Evolutionary conservation across 2,888 invertebrate genomes (phyloP).

Genomic region (Nomada lathburiana): DNA sequence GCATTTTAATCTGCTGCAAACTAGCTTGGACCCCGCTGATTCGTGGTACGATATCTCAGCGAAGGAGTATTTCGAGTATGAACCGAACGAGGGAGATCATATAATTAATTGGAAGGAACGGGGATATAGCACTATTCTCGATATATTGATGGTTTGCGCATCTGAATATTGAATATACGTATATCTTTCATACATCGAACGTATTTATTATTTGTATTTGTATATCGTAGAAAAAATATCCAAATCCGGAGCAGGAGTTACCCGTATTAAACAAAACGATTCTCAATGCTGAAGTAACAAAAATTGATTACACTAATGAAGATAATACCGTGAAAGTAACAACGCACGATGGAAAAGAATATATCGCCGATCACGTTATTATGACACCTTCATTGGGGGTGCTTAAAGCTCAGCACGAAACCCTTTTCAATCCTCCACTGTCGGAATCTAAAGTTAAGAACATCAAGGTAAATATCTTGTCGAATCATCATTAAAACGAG

Average conservation of each 20-base stretch:
- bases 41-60: constrained; percentile 67
- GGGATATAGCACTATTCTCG: constrained; percentile 75
- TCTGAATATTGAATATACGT: background rate
- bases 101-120: constrained; percentile 76
- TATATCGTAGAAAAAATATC: constrained; percentile 74
- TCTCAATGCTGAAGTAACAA: constrained; percentile 73
- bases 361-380: constrained; percentile 88
- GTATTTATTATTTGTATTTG: background rate
- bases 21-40: constrained; percentile 61
- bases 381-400: constrained; percentile 90
- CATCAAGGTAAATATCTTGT: constrained; percentile 83
- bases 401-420: constrained; percentile 86
- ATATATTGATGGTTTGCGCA: constrained; percentile 76
- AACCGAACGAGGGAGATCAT: constrained; percentile 61
- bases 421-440: constrained; percentile 86
- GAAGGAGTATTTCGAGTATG: constrained; percentile 11
- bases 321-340: constrained; percentile 64
- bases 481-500: too few relatives aligned
- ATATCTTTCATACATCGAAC: background rate
- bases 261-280: constrained; percentile 76
- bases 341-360: constrained; percentile 85
- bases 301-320: constrained; percentile 70
- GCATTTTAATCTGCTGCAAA: constrained; percentile 43
- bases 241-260: constrained; percentile 76
- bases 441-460: constrained; percentile 86